Evolutionary conservation across 2,113 vertebrate species (phyloP), one percentile per base, ranked within the genome.

Genomic region (Bufo gargarizans): DNA sequence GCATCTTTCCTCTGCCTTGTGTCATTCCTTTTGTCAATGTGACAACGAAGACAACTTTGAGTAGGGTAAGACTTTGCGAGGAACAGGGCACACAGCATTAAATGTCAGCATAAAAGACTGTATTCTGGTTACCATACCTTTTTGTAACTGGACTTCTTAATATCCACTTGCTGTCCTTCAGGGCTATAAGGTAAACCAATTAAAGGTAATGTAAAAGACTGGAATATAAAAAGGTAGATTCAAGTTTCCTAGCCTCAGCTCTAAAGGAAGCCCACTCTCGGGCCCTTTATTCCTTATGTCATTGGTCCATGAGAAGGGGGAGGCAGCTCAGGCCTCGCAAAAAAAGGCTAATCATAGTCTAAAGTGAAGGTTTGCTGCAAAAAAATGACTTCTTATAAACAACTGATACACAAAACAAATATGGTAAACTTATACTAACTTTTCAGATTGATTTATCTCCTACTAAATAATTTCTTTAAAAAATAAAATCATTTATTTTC

Each of bases 71-170:
- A 33, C 33, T 33, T 33, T 33, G 53, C 2, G n/a, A 33, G 1
- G 20, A 19, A 20, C 22, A 69, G 0, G n/a, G 33, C 55, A 22
- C 53, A 20, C 4, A 67, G 33, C 67, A 71, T 71, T 43, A 45
- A 17, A 72, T 13, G 13, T 78, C 11, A 59, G 19, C 22, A 55
- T 33, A 33, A 33, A 33, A 56, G 19, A 33, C n/a, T 79, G 4
- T 14, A 56, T 56, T 47, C 20, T 10, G 6, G 86, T 77, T 78
- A 82, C 63, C 93, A 89, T 93, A 99, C 98, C 97, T 99, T 99
- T 92, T 96, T 99, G 90, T 98, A 99, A 91, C 97, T 99, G 87
- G 98, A 99, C 91, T 97, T 99, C 95, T 97, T 99, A 81, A 99
- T 94, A 87, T 99, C 98, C 88, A 99, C 91, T 76, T 97, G 96